Conservation (phyloP, 23 tunicate species). For the Oikopleura dioica region DNA sequence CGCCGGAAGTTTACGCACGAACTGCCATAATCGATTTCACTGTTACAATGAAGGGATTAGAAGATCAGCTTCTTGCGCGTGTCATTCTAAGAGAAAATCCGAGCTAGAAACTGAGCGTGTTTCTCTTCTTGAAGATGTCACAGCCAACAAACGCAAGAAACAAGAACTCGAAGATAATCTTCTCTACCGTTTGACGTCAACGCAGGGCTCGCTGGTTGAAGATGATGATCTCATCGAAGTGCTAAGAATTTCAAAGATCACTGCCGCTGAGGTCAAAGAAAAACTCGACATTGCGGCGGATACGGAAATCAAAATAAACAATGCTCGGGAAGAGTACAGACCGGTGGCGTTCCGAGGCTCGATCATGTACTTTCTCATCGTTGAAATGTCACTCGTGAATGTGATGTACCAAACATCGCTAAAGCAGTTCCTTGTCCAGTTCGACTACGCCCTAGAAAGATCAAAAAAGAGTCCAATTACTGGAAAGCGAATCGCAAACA, state of each 20-base stretch:
- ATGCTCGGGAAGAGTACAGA: slow-evolving; percentile 91
- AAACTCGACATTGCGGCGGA: slow-evolving; percentile 86
- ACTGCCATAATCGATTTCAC: slow-evolving; percentile 99
- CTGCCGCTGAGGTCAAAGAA: slow-evolving; percentile 92
- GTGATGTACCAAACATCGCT: slow-evolving; percentile 99
- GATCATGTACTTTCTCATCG: slow-evolving; percentile 90
- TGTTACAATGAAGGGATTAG: slow-evolving; percentile 97
- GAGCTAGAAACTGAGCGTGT: slow-evolving; percentile 91
- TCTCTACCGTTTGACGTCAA: slow-evolving; percentile 66
- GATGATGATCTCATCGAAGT: slow-evolving; percentile 97
- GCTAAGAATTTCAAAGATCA: slow-evolving; percentile 64
- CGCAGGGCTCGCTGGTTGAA: slow-evolving; percentile 89
- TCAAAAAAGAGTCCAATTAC: slow-evolving; percentile 89
- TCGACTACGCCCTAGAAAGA: slow-evolving; percentile 46
- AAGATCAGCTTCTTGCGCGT: slow-evolving; percentile 88
- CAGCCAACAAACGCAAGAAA: slow-evolving; percentile 97
- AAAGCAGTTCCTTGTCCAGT: slow-evolving; percentile 60
- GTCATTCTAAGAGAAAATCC: slow-evolving; percentile 88
- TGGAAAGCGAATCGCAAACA: slow-evolving; percentile 53
- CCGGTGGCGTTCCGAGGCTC: slow-evolving; percentile 97
- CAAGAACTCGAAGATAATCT: slow-evolving; percentile 91
- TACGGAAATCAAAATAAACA: slow-evolving; percentile 88
- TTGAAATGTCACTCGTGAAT: slow-evolving; percentile 98
- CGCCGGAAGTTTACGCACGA: slow-evolving; percentile 93
- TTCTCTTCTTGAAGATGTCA: slow-evolving; percentile 89